phyloP scores from a whole-genome alignment of 2,113 vertebrate genomes.

The Heliornis fulica region DNA sequence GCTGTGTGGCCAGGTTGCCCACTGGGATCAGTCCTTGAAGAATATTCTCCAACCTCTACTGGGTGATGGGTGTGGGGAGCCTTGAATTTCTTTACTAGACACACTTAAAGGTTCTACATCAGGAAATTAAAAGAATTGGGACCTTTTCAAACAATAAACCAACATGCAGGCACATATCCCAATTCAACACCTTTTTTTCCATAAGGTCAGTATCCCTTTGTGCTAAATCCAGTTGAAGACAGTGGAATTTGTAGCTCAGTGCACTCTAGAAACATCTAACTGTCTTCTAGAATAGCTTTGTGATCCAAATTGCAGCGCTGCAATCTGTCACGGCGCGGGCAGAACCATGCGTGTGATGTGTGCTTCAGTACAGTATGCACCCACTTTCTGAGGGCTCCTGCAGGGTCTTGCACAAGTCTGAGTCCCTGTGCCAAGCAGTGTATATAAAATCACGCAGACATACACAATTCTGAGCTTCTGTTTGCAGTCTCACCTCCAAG shows the following conservation, averaged over 20 bases:
- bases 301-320: neutral
- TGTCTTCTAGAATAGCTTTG: neutral
- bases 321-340: neutral
- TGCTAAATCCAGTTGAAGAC: neutral
- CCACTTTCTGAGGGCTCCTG: neutral
- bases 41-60: neutral
- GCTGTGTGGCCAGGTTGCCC: neutral
- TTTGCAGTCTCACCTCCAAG: neutral
- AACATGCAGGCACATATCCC: rapidly evolving
- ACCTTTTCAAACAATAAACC: neutral
- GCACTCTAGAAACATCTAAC: neutral
- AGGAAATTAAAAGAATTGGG: neutral
- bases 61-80: rapidly evolving
- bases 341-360: rapidly evolving
- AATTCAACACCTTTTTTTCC: neutral
- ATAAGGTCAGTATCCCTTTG: neutral
- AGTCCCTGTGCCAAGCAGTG: neutral
- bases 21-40: neutral
- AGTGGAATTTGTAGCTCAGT: neutral
- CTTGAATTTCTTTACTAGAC: neutral
- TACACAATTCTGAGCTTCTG: neutral
- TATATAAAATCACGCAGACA: neutral
- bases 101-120: neutral
- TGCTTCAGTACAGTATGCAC: rapidly evolving
- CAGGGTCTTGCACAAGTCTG: neutral